Conservation (phyloP, 2,113 vertebrate genomes). For the Platycercus adscitus region DNA sequence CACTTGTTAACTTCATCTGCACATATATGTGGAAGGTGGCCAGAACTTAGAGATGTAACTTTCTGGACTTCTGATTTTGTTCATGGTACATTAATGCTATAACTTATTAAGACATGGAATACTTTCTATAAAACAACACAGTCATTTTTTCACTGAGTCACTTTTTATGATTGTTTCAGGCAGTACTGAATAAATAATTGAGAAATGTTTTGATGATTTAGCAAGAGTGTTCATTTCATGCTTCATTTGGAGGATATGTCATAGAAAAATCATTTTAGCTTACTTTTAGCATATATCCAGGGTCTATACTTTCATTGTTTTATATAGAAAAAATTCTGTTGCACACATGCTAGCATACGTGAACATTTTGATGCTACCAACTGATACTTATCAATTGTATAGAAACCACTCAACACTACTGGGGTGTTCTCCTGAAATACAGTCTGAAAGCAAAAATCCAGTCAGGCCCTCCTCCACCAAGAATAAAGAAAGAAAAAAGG, state of each 20-base stretch:
- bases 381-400: neutral
- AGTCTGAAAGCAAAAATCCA: neutral
- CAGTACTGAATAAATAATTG: conserved; percentile 7
- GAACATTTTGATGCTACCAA: neutral
- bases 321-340: neutral
- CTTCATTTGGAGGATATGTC: neutral
- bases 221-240: neutral
- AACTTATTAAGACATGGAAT: neutral
- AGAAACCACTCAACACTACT: neutral
- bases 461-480: neutral
- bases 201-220: neutral
- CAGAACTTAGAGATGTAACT: neutral
- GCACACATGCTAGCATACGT: neutral
- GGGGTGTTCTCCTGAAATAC: neutral
- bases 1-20: neutral
- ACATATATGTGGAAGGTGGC: neutral
- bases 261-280: neutral
- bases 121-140: neutral
- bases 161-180: neutral
- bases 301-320: neutral
- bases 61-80: neutral
- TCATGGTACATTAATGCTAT: neutral
- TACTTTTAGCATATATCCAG: neutral
- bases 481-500: neutral
- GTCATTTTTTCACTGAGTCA: neutral